Conservation (phyloP, 2,888 invertebrate genomes). For the Drosophila aldrichi region DNA sequence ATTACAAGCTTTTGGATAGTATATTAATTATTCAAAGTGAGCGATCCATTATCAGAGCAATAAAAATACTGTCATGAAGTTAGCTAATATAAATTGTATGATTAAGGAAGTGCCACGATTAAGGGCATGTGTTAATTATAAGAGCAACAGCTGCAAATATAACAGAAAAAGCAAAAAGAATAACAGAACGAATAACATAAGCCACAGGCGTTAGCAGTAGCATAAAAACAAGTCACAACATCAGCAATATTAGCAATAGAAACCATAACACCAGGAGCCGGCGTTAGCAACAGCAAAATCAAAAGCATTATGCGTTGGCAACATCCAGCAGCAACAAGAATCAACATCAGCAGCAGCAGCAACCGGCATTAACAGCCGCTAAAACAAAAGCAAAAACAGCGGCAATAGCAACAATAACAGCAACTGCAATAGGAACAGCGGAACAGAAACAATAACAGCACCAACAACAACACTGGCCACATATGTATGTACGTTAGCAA, state of each 20-base stretch:
- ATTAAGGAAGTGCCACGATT: too few relatives aligned
- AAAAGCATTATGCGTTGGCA: not conserved
- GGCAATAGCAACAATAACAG: not conserved
- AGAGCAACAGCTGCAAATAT: not conserved
- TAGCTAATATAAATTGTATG: not conserved
- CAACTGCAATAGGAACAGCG: not conserved
- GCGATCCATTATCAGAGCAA: not conserved
- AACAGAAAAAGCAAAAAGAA: not conserved
- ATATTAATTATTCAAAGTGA: conserved; percentile 1
- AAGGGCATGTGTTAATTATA: too few relatives aligned
- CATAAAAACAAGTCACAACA: not conserved
- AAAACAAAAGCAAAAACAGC: not conserved
- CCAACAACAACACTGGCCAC: not conserved
- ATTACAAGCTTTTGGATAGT: conserved; percentile 7
- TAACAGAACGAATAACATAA: not conserved
- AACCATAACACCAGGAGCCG: not conserved
- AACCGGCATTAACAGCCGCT: not conserved
- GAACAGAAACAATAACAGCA: not conserved
- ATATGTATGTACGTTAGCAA: not conserved
- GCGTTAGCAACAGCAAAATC: not conserved
- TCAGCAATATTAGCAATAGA: not conserved
- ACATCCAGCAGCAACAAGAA: not conserved
- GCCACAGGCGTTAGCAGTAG: not conserved
- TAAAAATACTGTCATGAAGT: not conserved
- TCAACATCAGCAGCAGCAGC: not conserved